A percentile compares a stretch with the other conserved stretches of the same genome.
phyloP scores from a whole-genome alignment of 2,113 vertebrate genomes.

The Chaetodon trifascialis region DNA sequence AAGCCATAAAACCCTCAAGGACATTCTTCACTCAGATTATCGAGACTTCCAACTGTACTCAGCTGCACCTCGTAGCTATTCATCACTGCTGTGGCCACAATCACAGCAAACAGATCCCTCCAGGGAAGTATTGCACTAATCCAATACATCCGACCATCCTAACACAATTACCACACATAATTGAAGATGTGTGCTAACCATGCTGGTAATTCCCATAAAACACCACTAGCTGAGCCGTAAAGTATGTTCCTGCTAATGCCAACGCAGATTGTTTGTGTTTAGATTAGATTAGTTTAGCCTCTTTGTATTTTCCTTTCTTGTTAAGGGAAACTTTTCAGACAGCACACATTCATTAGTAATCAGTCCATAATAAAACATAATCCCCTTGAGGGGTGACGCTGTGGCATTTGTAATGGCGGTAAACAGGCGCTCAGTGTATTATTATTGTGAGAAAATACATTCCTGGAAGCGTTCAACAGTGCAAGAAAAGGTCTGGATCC shows the following conservation, averaged over 20 bases:
- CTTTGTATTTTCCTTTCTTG: not conserved
- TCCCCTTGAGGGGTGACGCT: not conserved
- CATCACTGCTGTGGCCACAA: constrained; percentile 13
- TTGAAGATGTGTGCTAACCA: constrained; percentile 19
- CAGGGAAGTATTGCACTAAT: constrained; percentile 18
- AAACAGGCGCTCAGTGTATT: not conserved
- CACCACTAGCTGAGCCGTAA: not conserved
- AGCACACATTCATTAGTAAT: not conserved
- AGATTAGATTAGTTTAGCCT: not conserved
- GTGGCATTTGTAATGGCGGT: not conserved
- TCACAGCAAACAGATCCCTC: constrained; percentile 36
- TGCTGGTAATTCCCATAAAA: constrained; percentile 17
- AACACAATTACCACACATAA: constrained; percentile 6
- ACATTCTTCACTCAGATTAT: constrained; percentile 24
- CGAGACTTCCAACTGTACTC: constrained; percentile 30
- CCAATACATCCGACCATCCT: constrained; percentile 8
- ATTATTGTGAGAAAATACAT: not conserved
- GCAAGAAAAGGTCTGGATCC: not conserved
- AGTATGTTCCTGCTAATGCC: not conserved
- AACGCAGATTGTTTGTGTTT: not conserved
- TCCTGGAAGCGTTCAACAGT: not conserved
- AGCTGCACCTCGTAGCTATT: constrained; percentile 12
- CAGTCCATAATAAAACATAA: not conserved
- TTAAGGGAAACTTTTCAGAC: not conserved
- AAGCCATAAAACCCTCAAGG: constrained; percentile 38